Evolutionary conservation across 2,888 invertebrate species (phyloP).

Genomic region (Stenurella melanura): DNA sequence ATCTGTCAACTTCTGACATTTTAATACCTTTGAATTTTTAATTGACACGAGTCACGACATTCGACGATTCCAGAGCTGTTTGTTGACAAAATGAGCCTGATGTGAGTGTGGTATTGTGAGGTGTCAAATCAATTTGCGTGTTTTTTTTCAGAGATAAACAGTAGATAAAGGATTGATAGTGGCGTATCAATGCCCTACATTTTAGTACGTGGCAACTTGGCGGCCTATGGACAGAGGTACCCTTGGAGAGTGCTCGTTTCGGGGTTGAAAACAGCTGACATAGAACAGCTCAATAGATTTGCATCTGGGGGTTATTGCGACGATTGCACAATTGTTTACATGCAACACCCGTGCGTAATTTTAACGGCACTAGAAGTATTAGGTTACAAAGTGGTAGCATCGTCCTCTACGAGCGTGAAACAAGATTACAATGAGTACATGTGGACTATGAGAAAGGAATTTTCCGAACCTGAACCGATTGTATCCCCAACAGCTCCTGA

Average conservation of each 20-base stretch:
- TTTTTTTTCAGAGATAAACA: conserved; percentile 16
- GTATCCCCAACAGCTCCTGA: conserved; percentile 56
- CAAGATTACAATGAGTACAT: conserved; percentile 93
- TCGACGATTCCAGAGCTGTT: neutral
- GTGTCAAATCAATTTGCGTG: conserved; percentile 3
- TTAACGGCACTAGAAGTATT: conserved; percentile 90
- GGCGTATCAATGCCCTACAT: conserved; percentile 86
- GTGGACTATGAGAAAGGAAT: conserved; percentile 96
- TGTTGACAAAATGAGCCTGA: neutral
- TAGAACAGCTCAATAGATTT: conserved; percentile 88
- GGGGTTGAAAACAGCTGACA: conserved; percentile 89
- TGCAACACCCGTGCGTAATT: conserved; percentile 91
- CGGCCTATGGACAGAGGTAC: conserved; percentile 89
- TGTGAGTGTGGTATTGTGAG: neutral
- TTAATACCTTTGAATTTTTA: neutral
- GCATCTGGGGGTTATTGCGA: conserved; percentile 90
- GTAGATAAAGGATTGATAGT: conserved; percentile 12
- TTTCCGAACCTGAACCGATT: conserved; percentile 87
- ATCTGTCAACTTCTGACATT: neutral
- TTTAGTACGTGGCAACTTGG: conserved; percentile 91
- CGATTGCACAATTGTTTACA: conserved; percentile 89
- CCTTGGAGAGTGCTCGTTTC: conserved; percentile 92
- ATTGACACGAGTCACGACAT: neutral
- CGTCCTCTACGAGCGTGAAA: conserved; percentile 89
- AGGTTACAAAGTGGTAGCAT: conserved; percentile 91